Evolutionary conservation across 1,140 invertebrate genomes (phyloP), one percentile per base, ranked within the genome.

Genomic region (Ditylenchus dipsaci): DNA sequence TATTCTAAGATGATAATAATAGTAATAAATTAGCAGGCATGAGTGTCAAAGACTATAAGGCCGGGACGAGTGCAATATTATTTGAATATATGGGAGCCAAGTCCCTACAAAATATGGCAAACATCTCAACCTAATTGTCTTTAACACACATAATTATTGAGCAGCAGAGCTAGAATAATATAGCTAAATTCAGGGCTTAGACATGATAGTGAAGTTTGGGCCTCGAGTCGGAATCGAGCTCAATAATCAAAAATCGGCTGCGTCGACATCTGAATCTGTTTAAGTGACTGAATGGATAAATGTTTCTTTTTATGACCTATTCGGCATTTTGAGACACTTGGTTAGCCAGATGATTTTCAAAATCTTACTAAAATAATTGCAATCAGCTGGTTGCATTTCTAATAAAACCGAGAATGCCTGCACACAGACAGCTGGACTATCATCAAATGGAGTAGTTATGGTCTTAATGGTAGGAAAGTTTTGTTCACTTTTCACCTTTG

Each of bases 41-140:
- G 3, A 11, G 33, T 38, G 33, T 11, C 11, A 38, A 38, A 38
- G 33, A 38, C 33, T 11, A 38, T 38, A 38, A 53, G 49, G 49
- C 49, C 49, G 49, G 49, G 49, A 53, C 49, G 49, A 53, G 49
- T 53, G 49, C 49, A 53, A 53, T 53, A 53, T 53, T 53, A 53
- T 26, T 38, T 38, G 3, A 38, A 11, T 38, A 38, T 38, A 3
- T 3, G 33, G 33, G 33, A 38, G 3, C 3, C 11, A 38, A 38
- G 11, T 53, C 49, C n/a, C n/a, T 17, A 53, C 15, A 53, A 26
- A 53, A 53, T 53, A 53, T 53, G 49, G 49, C 49, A 53, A 26
- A 53, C 49, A 15, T 17, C 49, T 53, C 49, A 53, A 53, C 49
- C 49, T 53, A 53, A 53, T 8, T 26, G 49, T 21, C 23, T 38